A percentile compares a stretch with the other conserved stretches of the same genome.
Evolutionary conservation across 2,888 invertebrate genomes (phyloP).

Genomic region (Xestia xanthographa): DNA sequence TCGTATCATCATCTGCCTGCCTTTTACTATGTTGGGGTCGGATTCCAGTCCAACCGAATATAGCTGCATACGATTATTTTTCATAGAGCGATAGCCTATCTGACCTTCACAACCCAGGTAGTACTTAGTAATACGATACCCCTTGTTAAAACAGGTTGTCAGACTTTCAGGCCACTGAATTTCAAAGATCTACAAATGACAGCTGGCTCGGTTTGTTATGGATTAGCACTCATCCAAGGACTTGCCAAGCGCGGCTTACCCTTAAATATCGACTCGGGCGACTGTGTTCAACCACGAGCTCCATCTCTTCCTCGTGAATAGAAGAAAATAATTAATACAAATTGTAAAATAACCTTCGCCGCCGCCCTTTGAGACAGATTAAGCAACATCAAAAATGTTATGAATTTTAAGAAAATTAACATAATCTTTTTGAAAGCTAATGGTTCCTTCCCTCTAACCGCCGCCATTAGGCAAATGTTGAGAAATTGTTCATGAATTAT

Average conservation of each 20-base stretch:
- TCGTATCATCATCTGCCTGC: neutral
- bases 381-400: constrained; percentile 31
- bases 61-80: neutral
- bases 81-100: neutral
- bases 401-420: constrained; percentile 58
- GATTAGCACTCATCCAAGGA: neutral
- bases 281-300: neutral
- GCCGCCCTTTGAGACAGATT: neutral
- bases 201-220: too few species aligned
- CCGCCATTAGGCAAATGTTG: constrained; percentile 46
- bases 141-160: too few species aligned
- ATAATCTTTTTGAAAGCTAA: constrained; percentile 61
- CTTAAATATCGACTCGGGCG: neutral
- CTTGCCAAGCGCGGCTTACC: neutral
- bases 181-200: neutral
- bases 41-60: neutral
- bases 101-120: neutral
- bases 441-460: constrained; percentile 39
- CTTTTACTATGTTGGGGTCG: neutral
- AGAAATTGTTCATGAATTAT: constrained; percentile 35
- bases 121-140: too few species aligned
- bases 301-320: neutral
- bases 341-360: neutral
- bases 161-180: too few species aligned
- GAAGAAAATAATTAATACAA: neutral